Conservation (phyloP, 2,888 invertebrate species). For the Xylophagus ater region DNA sequence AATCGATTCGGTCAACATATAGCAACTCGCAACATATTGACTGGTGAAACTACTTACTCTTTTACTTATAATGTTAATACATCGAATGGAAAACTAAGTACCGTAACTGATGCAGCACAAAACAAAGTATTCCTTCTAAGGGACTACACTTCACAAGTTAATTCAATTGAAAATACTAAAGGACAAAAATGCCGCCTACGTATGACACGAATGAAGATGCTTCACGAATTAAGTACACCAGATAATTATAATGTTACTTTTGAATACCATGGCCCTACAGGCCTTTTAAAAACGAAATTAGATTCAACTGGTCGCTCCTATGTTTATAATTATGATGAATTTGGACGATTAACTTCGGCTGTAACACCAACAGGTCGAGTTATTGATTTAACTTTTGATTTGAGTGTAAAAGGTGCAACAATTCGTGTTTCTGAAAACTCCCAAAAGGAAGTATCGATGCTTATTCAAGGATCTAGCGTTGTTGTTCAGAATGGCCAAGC, state of each 20-base stretch:
- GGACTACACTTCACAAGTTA: conserved; percentile 79
- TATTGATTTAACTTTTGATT: conserved; percentile 74
- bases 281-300: conserved; percentile 74
- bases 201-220: conserved; percentile 87
- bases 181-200: conserved; percentile 81
- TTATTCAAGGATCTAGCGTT: conserved; percentile 79
- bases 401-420: conserved; percentile 83
- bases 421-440: conserved; percentile 76
- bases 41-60: conserved; percentile 83
- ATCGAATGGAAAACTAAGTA: conserved; percentile 86
- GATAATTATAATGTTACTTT: conserved; percentile 91
- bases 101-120: conserved; percentile 86
- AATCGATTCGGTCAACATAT: conserved; percentile 92
- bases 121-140: conserved; percentile 75
- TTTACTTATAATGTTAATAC: conserved; percentile 96
- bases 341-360: conserved; percentile 81
- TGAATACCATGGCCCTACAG: conserved; percentile 84
- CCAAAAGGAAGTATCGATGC: conserved; percentile 69
- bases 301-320: conserved; percentile 85
- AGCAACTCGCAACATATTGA: conserved; percentile 87
- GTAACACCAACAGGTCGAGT: conserved; percentile 94
- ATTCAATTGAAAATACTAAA: conserved; percentile 88
- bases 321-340: conserved; percentile 90
- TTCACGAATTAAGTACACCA: conserved; percentile 81
- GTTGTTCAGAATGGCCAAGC: conserved; percentile 72